These are phyloP conservation scores for Atherinosoma microstoma DNA, from an alignment of 2,797 vertebrate species.

Conservation along the genomic window DNA sequence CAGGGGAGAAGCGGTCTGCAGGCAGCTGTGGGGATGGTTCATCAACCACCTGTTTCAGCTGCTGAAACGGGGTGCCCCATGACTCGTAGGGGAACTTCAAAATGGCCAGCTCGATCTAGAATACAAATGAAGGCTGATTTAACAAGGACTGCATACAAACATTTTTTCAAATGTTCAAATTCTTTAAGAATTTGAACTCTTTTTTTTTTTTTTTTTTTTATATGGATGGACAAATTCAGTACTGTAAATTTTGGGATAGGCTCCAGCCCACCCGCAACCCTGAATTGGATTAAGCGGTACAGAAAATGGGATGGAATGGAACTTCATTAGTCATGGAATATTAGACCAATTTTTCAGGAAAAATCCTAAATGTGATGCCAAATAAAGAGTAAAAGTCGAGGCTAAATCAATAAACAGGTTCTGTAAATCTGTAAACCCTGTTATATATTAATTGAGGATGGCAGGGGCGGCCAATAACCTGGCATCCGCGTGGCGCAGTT, in stretches of 20 bases:
- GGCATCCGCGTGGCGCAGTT: not conserved
- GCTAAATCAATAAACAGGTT: not conserved
- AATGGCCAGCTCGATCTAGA: slow-evolving; percentile 95
- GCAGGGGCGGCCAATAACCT: not conserved
- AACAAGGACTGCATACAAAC: not conserved
- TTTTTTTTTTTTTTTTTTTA: not conserved
- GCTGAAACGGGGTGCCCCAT: slow-evolving; percentile 98
- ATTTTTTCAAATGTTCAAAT: not conserved
- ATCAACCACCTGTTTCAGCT: slow-evolving; percentile 99
- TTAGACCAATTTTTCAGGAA: not conserved
- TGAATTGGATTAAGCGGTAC: too few species aligned
- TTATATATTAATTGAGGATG: not conserved
- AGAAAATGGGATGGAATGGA: too few species aligned
- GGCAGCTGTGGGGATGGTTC: slow-evolving; percentile 96
- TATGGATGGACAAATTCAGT: too few species aligned
- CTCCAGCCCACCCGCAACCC: too few species aligned
- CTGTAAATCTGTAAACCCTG: slow-evolving; percentile 1
- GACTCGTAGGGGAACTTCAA: slow-evolving; percentile 97
- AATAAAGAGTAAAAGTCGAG: not conserved
- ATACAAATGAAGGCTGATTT: not conserved
- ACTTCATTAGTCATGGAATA: not conserved
- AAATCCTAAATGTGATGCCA: not conserved
- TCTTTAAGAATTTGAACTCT: not conserved
- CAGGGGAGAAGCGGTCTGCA: slow-evolving; percentile 90
- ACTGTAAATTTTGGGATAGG: too few species aligned